Base-by-base conservation (phyloP, 2,113 vertebrate species). In the Ifrita kowaldi region DNA sequence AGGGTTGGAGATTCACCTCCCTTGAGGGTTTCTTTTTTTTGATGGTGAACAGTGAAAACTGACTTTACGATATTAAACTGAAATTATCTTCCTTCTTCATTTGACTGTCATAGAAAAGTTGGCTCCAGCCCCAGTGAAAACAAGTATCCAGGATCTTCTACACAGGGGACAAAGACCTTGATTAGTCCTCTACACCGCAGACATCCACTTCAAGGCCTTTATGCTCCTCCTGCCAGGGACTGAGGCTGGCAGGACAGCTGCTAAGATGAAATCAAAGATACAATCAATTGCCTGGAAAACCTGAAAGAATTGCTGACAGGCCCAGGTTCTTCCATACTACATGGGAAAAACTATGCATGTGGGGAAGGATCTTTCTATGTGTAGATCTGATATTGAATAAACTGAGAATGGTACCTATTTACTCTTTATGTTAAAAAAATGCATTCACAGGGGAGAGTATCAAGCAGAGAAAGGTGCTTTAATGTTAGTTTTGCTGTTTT, bases 301-400 rank as follows among this genome's bases (percentile, higher is more conserved):
- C 55, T 81, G 30, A 41, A 83, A 84, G n/a, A 68, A 44, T 63
- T 92, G 20, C 52, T 95, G 47, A 9, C 80, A 33, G 24, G 17
- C 41, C 11, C 3, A 7, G 33, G 11, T 62, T 86, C 42, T 84
- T 84, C 71, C 15, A 7, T 7, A 33, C 24, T 59, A 5, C 11
- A 4, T 0, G 2, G 46, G 52, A 76, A 30, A 18, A 46, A 19
- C 47, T n/a, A 55, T 44, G 44, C 16, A 13, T 2, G 0, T 20
- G 13, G 46, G 7, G 13, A 62, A 91, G 13, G 7, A 60, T 60
- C 30, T 80, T 55, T 73, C 6, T 64, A 5, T n/a, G 28, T 30
- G 22, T 13, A 67, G 17, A 32, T 47, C 30, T 77, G n/a, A 74
- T 86, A 41, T 1, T 22, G 37, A 44, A 56, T 42, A 76, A 42